Evolutionary conservation across 2,888 invertebrate species (phyloP), one percentile per base, ranked within the genome.

Genomic region (Ennomos erosarius): DNA sequence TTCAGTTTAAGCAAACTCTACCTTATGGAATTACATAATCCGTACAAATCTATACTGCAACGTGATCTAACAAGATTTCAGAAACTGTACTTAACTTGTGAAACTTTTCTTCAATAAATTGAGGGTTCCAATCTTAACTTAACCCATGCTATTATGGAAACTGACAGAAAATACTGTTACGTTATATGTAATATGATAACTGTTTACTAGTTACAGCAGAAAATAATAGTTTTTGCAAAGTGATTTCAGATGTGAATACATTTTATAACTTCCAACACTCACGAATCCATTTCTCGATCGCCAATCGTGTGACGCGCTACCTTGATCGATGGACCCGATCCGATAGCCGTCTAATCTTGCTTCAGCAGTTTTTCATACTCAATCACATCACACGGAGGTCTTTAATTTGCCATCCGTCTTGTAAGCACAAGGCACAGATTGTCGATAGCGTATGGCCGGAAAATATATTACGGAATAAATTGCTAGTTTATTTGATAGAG

Each of bases 381-480:
- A 79, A 91, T 92, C 90, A 91, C 87, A 51, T 64, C 72, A 71
- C 67, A 72, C 73, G 70, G 68, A 73, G 80, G 82, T 78, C 74
- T 85, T 87, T 87, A 87, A 87, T 85, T 88, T 83, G 78, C 87
- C 79, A 90, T 90, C 84, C 82, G 79, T 88, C 90, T 88, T 87
- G 74, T 76, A 71, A 73, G 6, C 3, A 1, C 6, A 68, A 71
- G 64, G 59, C 59, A 62, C 64, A 60, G 61, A 73, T 74, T 67
- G 70, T 73, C 67, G 66, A 61, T 64, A 64, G 67, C 65, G 45
- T 59, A 65, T 57, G 60, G 49, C 35, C 42, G 54, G 38, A 35
- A 37, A 48, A 63, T 52, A 37, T 63, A 49, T 50, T 50, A 57
- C 50, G 45, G 50, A 33, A 43, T 51, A 39, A 36, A 13, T 50